Evolutionary conservation across 2,113 vertebrate genomes (phyloP), one percentile per base, ranked within the genome.

Genomic region (Thryonomys swinderianus): DNA sequence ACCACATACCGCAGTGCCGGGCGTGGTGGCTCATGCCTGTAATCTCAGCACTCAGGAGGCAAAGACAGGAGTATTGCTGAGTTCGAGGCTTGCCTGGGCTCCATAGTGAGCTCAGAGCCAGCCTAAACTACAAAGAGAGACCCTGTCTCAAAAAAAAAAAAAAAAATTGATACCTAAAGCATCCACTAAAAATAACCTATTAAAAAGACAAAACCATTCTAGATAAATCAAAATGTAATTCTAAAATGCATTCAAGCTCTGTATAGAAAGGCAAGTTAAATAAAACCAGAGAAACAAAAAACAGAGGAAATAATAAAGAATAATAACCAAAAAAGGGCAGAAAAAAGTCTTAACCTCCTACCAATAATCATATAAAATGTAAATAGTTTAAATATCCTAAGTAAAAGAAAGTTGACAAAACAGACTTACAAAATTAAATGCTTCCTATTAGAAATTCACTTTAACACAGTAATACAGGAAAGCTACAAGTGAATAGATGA

Each of bases 171-270:
- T n/a, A n/a, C n/a, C n/a, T n/a, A n/a, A n/a, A n/a, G n/a, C n/a
- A 79, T 90, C 3, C 21, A 73, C 61, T 89, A 25, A 90, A 86
- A 62, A 8, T n/a, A 71, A 40, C 32, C 55, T 88, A 51, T 21
- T 37, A 13, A 81, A 79, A n/a, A 78, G 3, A 55, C 45, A 88
- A 81, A 95, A 91, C 48, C 4, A 76, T 51, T 76, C 42, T 34
- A 34, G 18, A 92, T 57, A 83, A 85, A 51, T 66, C 48, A 69
- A 88, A 89, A 85, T 34, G 20, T 7, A 82, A 69, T 51, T 64
- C 37, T 42, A 79, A 79, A 95, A 88, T 88, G 55, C 7, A 87
- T 89, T 85, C 80, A 73, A 74, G 8, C 32, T 62, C 74, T 20
- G 11, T 16, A 55, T 13, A 71, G 34, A 37, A 55, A 89, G 23